These are phyloP conservation scores for Poecile montanus DNA, from an alignment of 2,797 vertebrate genomes.

Conservation along the genomic window DNA sequence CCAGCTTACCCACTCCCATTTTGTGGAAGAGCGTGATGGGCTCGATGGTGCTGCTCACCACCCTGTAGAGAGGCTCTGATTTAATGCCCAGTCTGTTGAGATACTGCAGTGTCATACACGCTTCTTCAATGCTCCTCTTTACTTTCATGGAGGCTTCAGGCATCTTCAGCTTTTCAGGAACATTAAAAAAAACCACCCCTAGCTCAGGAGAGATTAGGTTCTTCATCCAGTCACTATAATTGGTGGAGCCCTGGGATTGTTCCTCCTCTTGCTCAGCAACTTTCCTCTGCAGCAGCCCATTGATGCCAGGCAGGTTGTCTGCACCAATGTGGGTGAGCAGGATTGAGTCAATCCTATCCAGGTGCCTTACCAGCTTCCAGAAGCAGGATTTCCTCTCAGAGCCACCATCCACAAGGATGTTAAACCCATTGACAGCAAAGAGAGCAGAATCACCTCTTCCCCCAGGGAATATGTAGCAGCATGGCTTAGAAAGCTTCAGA, in stretches of 20 bases:
- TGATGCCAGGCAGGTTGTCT: slow-evolving; percentile 96
- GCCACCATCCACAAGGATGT: slow-evolving; percentile 96
- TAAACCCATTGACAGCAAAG: slow-evolving; percentile 98
- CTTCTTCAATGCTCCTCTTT: slow-evolving; percentile 97
- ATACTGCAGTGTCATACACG: slow-evolving; percentile 93
- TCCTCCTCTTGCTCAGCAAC: slow-evolving; percentile 96
- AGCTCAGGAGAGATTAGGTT: slow-evolving; percentile 97
- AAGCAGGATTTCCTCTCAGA: slow-evolving; percentile 97
- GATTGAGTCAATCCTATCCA: slow-evolving; percentile 96
- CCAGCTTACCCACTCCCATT: slow-evolving; percentile 94
- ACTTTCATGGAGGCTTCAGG: slow-evolving; percentile 92
- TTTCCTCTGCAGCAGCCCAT: slow-evolving; percentile 96
- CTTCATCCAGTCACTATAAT: slow-evolving; percentile 95
- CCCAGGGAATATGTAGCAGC: slow-evolving; percentile 98
- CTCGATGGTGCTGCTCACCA: slow-evolving; percentile 92
- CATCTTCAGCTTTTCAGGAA: slow-evolving; percentile 93
- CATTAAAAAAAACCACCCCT: slow-evolving; percentile 97
- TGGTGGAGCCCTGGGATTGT: slow-evolving; percentile 88
- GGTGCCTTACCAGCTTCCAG: slow-evolving; percentile 97
- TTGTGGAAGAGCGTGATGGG: slow-evolving; percentile 98
- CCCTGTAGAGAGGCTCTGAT: slow-evolving; percentile 91
- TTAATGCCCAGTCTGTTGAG: slow-evolving; percentile 93
- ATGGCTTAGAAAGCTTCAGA: slow-evolving; percentile 96
- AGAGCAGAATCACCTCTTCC: slow-evolving; percentile 96
- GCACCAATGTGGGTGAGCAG: slow-evolving; percentile 97